Conservation (phyloP, 2,888 invertebrate species). For the Leuctra nigra region DNA sequence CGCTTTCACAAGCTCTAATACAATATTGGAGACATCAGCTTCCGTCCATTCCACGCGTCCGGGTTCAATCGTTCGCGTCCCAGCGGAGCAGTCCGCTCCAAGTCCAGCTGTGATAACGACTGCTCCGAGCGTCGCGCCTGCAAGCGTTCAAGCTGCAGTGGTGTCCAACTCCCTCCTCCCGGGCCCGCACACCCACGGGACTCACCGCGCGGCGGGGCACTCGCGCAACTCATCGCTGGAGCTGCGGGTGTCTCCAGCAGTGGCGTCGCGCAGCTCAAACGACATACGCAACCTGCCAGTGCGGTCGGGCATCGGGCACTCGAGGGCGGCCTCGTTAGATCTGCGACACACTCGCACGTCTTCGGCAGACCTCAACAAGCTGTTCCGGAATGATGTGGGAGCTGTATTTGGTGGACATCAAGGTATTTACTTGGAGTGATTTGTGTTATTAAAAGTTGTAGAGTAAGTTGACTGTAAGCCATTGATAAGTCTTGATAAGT, state of each 20-base stretch:
- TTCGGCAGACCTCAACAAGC: constrained; percentile 66
- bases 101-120: not conserved
- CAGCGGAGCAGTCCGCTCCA: constrained; percentile 28
- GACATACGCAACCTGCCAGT: constrained; percentile 40
- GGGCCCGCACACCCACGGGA: not conserved
- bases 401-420: constrained; percentile 56
- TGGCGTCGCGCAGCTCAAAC: constrained; percentile 41
- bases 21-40: constrained; percentile 19
- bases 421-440: no score
- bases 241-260: constrained; percentile 46
- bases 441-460: not conserved
- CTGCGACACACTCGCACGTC: constrained; percentile 65
- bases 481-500: no score
- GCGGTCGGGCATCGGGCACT: constrained; percentile 53
- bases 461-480: no score
- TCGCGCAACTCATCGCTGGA: constrained; percentile 82
- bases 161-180: not conserved
- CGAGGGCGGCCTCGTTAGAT: constrained; percentile 77
- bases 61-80: constrained; percentile 39
- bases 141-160: not conserved
- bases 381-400: constrained; percentile 62
- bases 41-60: constrained; percentile 35
- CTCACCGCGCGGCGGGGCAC: constrained; percentile 42
- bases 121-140: constrained; percentile 22
- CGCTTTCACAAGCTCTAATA: no score